Base-by-base conservation (phyloP, 2,888 invertebrate species). In the Oeneis ivallda region DNA sequence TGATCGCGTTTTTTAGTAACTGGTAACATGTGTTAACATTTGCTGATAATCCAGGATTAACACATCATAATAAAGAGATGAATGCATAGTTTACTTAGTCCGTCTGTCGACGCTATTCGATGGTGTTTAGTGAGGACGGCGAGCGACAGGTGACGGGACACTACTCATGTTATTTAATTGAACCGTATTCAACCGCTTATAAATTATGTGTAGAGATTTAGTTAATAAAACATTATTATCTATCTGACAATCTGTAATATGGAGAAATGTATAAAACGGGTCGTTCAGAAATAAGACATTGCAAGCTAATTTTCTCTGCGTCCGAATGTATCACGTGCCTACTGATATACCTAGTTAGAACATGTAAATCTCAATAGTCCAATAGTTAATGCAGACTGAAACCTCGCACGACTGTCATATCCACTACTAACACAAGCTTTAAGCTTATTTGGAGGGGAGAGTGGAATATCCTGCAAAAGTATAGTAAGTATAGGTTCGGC, bases 11-110 rank as follows among this genome's bases (percentile, higher is more conserved):
- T 89, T 91, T 89, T 87, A 86, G 81, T 89, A 90, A 91, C 90
- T 88, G 86, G 89, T 87, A 90, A 92, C 92, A 92, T 90, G 90
- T 91, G 92, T 92, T 91, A 91, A 92, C 90, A 91, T 92, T 92
- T 90, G 89, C 87, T 87, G 89, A 86, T 92, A 92, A 92, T 90
- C 90, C 86, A 73, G 90, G 88, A 90, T 91, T 91, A 91, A 90
- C 92, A 91, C 91, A 87, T 91, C 89, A 91, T 92, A 92, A 92
- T 89, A 91, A 91, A 90, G 90, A 87, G 87, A 91, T 92, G 91
- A 91, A 89, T 87, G 77, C 83, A 80, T 80, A 80, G 90, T 91
- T 92, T 91, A 85, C 89, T 91, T 80, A 86, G 82, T 74, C 88
- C 91, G 85, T 90, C 84, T 92, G 91, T 87, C 88, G 82, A 75